Conservation (phyloP, 2,888 invertebrate genomes). For the Drosophila putrida region DNA sequence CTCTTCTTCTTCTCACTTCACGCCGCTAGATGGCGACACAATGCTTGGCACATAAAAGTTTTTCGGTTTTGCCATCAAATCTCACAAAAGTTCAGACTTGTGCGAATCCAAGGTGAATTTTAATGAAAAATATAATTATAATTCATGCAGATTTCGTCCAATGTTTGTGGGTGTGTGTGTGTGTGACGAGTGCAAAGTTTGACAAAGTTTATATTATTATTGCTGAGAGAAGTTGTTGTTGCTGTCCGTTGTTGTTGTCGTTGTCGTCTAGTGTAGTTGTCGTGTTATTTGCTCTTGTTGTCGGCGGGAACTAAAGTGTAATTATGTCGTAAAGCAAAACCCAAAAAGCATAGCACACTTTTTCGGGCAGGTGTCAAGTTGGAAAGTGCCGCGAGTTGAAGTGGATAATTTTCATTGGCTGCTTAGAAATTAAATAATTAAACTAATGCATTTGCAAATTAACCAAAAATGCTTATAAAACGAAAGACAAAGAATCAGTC, state of each 20-base stretch:
- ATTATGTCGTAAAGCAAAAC: slow-evolving; percentile 64
- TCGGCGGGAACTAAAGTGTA: slow-evolving; percentile 75
- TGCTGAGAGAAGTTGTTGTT: slow-evolving; percentile 33
- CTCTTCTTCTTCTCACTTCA: background rate
- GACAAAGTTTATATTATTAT: slow-evolving; percentile 68
- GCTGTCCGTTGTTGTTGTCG: slow-evolving; percentile 8
- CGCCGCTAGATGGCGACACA: slow-evolving; percentile 56
- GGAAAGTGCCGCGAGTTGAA: slow-evolving; percentile 28
- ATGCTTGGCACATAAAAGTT: slow-evolving; percentile 46
- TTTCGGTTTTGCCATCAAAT: slow-evolving; percentile 37
- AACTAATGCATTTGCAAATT: background rate
- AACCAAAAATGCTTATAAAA: too few relatives aligned
- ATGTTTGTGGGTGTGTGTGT: slow-evolving; percentile 11
- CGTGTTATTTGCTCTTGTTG: slow-evolving; percentile 62
- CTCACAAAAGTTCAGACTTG: slow-evolving; percentile 62
- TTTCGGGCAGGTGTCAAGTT: slow-evolving; percentile 45
- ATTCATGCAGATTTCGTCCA: slow-evolving; percentile 71
- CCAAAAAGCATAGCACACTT: slow-evolving; percentile 53
- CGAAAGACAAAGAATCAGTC: background rate
- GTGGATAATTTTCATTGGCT: slow-evolving; percentile 4
- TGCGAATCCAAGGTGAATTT: slow-evolving; percentile 73
- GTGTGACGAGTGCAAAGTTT: slow-evolving; percentile 60
- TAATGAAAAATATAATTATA: slow-evolving; percentile 80
- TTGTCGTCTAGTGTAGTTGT: slow-evolving; percentile 42
- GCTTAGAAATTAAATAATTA: too few relatives aligned